phyloP scores from a whole-genome alignment of 2,888 invertebrate species.

The Prostheceraeus crozeri region DNA sequence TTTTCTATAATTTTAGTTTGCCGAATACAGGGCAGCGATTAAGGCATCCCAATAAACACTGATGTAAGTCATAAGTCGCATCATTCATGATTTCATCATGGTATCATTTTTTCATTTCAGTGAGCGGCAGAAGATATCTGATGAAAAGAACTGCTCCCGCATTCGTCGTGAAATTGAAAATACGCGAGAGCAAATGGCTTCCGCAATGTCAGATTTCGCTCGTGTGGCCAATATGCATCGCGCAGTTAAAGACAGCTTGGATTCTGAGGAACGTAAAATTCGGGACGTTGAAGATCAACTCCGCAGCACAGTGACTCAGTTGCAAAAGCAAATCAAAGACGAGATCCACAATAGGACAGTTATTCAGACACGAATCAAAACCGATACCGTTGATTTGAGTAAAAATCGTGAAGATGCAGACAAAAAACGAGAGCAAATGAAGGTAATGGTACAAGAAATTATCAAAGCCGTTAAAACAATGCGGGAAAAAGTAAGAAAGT shows the following conservation, averaged over 20 bases:
- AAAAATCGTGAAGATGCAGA: too few species aligned
- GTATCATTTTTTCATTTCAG: too few species aligned
- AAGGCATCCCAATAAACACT: too few species aligned
- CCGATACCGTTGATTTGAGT: conserved; percentile 48
- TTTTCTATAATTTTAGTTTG: too few species aligned
- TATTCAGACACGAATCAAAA: conserved; percentile 48
- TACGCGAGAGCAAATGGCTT: conserved; percentile 45
- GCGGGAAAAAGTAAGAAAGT: too few species aligned
- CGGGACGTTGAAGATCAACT: conserved; percentile 48
- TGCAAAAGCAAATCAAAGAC: conserved; percentile 52
- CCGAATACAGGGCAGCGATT: too few species aligned
- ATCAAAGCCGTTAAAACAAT: too few species aligned
- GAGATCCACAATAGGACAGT: conserved; percentile 51
- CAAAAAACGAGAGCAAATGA: too few species aligned
- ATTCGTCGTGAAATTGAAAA: conserved; percentile 49
- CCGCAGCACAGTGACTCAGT: conserved; percentile 47
- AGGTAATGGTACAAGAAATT: too few species aligned
- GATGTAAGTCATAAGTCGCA: too few species aligned
- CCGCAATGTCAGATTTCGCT: conserved; percentile 48
- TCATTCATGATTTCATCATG: too few species aligned
- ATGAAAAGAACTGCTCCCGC: conserved; percentile 49
- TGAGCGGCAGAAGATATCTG: conserved; percentile 46
- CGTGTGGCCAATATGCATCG: conserved; percentile 45
- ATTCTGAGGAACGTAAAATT: conserved; percentile 47
- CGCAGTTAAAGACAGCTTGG: conserved; percentile 46